These are phyloP conservation scores for Ophioninae sp. DNA, from an alignment of 2,888 invertebrate genomes.

Conservation along the genomic window DNA sequence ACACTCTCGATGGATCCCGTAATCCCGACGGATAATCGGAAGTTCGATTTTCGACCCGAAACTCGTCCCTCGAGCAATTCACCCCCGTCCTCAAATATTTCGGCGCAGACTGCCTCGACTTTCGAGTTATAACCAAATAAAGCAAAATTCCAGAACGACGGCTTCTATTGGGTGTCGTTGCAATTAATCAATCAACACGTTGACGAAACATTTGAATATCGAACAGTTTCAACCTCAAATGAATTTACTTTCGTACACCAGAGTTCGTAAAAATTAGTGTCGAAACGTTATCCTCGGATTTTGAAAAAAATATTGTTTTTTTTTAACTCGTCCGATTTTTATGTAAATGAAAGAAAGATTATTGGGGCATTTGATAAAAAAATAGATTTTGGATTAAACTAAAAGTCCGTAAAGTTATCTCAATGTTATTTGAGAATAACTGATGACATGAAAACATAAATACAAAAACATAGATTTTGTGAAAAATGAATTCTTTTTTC, in stretches of 20 bases:
- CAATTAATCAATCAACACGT: not conserved
- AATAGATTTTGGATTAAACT: not conserved
- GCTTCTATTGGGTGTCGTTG: not conserved
- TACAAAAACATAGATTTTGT: too few relatives aligned
- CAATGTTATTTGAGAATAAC: too few relatives aligned
- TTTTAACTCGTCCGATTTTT: not conserved
- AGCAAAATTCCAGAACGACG: not conserved
- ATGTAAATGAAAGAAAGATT: not conserved
- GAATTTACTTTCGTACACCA: not conserved
- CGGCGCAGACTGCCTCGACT: not conserved
- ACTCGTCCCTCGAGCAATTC: slow-evolving; percentile 22
- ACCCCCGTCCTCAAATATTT: not conserved
- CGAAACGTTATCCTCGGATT: not conserved
- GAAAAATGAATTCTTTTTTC: too few relatives aligned
- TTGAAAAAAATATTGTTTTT: not conserved
- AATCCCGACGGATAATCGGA: slow-evolving; percentile 50
- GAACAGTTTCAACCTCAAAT: not conserved
- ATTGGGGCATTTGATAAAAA: not conserved
- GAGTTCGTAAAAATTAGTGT: not conserved
- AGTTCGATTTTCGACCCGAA: slow-evolving; percentile 46
- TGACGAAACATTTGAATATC: not conserved
- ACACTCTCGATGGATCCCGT: slow-evolving; percentile 18
- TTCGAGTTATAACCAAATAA: not conserved
- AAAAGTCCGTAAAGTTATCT: not conserved
- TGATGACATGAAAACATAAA: too few relatives aligned